Percentiles rank a stretch among this genome's conserved stretches.
Evolutionary conservation across 2,113 vertebrate species (phyloP).

Genomic region (Naja naja): DNA sequence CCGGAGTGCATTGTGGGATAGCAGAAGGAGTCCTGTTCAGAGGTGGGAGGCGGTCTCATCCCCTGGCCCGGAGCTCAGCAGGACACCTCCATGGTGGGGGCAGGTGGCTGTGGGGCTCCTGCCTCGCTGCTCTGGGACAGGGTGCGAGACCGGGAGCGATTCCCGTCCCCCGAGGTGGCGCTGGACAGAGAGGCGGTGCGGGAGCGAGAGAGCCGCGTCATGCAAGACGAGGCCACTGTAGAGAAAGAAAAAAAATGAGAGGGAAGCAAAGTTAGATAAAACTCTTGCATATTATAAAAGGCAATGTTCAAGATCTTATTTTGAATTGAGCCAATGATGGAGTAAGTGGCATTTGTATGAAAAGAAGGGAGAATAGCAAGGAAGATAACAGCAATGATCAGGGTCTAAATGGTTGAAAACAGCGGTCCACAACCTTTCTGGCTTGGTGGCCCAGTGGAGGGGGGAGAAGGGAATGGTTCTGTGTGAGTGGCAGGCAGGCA

Average conservation of each 20-base stretch:
- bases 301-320: neutral
- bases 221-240: conserved; percentile 89
- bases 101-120: conserved; percentile 67
- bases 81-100: conserved; percentile 89
- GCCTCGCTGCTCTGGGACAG: conserved; percentile 87
- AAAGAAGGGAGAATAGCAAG: neutral
- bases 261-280: neutral
- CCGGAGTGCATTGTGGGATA: conserved; percentile 27
- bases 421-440: no score
- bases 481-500: no score
- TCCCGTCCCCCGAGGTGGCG: conserved; percentile 83
- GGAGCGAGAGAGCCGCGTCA: conserved; percentile 90
- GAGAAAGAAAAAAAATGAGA: conserved; percentile 17
- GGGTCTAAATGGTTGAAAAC: neutral
- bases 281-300: neutral
- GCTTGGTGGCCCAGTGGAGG: no score
- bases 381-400: neutral
- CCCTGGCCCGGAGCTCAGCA: conserved; percentile 69
- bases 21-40: conserved; percentile 35
- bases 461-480: no score
- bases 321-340: neutral
- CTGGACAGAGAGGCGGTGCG: conserved; percentile 90
- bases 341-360: neutral
- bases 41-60: conserved; percentile 24
- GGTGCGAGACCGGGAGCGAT: conserved; percentile 82